Percentiles rank a stretch among this genome's conserved stretches.
Evolutionary conservation across 2,888 invertebrate species (phyloP).

Genomic region (Zygothrica quintamaculata): DNA sequence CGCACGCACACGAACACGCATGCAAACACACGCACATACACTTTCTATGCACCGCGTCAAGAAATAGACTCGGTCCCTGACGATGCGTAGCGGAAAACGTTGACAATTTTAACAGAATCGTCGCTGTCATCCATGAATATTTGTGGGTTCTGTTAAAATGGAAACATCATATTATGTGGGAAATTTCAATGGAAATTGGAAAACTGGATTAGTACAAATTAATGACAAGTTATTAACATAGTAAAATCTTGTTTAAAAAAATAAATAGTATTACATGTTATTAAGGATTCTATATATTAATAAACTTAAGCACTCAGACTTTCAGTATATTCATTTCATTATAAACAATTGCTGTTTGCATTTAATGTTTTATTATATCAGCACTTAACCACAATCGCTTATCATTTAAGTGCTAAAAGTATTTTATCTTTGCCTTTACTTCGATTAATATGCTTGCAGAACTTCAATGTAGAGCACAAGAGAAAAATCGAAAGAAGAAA

Average conservation of each 20-base stretch:
- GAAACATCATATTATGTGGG: slow-evolving; percentile 4
- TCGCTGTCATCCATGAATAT: slow-evolving; percentile 23
- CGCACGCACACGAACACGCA: slow-evolving; percentile 9
- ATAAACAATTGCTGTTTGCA: too few species aligned
- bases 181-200: slow-evolving; percentile 35
- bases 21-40: slow-evolving; percentile 23
- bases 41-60: slow-evolving; percentile 48
- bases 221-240: too few species aligned
- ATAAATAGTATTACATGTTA: too few species aligned
- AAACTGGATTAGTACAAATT: slow-evolving; percentile 13
- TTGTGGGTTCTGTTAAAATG: slow-evolving; percentile 56
- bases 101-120: slow-evolving; percentile 48
- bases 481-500: slow-evolving; percentile 40
- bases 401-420: background rate
- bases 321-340: too few species aligned
- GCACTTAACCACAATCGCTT: background rate
- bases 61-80: slow-evolving; percentile 36
- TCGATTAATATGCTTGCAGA: slow-evolving; percentile 29
- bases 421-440: background rate
- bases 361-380: background rate
- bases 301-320: too few species aligned
- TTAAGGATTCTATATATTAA: too few species aligned
- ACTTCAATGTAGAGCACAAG: slow-evolving; percentile 39
- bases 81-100: slow-evolving; percentile 41
- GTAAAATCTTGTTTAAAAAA: too few species aligned